Evolutionary conservation across 2,113 vertebrate genomes (phyloP).

Genomic region (Scartelaos histophorus): DNA sequence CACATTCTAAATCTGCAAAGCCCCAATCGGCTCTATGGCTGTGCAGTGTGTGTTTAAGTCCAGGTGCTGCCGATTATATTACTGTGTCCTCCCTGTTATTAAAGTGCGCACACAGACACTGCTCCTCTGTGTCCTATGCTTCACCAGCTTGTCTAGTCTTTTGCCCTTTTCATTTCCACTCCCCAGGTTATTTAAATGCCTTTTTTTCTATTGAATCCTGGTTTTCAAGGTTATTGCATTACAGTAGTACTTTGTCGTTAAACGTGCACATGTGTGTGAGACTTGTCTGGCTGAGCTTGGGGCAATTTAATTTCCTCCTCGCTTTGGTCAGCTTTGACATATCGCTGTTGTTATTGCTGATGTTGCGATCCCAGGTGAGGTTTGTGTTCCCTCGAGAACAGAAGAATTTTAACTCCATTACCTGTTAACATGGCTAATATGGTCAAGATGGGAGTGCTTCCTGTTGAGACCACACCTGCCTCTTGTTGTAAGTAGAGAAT

Average conservation of each 20-base stretch:
- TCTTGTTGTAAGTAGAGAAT: constrained; percentile 12
- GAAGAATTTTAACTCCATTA: constrained; percentile 53
- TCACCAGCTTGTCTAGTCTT: constrained; percentile 50
- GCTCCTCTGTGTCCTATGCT: constrained; percentile 32
- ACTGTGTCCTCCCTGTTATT: constrained; percentile 44
- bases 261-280: constrained; percentile 47
- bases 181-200: constrained; percentile 37
- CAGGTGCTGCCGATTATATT: constrained; percentile 39
- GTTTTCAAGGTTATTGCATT: constrained; percentile 52
- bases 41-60: constrained; percentile 15
- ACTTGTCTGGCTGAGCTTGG: constrained; percentile 42
- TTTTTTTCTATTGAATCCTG: constrained; percentile 33
- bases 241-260: constrained; percentile 20
- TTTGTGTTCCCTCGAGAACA: constrained; percentile 38
- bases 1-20: too few species aligned
- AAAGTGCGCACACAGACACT: constrained; percentile 30
- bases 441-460: constrained; percentile 41
- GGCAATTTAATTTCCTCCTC: constrained; percentile 72
- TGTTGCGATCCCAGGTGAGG: constrained; percentile 43
- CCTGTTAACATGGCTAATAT: constrained; percentile 56
- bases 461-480: background rate
- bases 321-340: constrained; percentile 37
- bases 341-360: constrained; percentile 58
- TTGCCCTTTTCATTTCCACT: constrained; percentile 60
- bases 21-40: background rate